phyloP scores from a whole-genome alignment of 2,888 invertebrate genomes.

The Heliconius charithonia region DNA sequence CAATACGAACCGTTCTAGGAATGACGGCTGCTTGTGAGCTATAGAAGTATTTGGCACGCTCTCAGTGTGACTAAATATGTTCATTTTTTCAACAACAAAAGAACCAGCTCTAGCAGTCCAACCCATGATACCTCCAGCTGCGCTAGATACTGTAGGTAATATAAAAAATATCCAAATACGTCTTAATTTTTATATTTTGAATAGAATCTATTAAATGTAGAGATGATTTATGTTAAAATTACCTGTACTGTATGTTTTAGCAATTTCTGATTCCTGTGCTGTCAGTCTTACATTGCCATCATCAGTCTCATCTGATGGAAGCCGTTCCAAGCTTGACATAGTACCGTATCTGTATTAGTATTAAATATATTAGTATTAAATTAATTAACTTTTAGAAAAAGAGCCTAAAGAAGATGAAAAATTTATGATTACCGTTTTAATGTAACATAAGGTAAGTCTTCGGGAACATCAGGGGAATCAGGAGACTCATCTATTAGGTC shows the following conservation, averaged over 20 bases:
- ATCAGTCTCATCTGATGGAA: constrained; percentile 86
- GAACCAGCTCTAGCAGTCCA: constrained; percentile 93
- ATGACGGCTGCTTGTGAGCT: constrained; percentile 79
- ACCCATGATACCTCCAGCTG: constrained; percentile 84
- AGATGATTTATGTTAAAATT: neutral
- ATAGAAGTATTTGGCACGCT: constrained; percentile 74
- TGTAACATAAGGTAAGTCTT: constrained; percentile 89
- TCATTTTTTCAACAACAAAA: constrained; percentile 92
- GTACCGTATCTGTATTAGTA: constrained; percentile 84
- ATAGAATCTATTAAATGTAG: neutral
- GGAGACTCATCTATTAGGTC: constrained; percentile 86
- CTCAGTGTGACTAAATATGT: constrained; percentile 79
- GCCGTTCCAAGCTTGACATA: constrained; percentile 88
- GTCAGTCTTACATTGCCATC: constrained; percentile 82
- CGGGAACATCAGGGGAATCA: constrained; percentile 87
- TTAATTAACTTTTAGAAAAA: too few species aligned
- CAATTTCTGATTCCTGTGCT: constrained; percentile 66
- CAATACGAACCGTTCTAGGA: constrained; percentile 73
- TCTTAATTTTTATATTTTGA: neutral
- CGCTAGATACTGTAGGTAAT: constrained; percentile 58
- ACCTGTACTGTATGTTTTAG: constrained; percentile 55
- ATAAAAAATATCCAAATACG: neutral
- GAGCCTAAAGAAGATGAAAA: constrained; percentile 8
- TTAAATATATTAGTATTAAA: neutral
- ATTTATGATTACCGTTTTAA: constrained; percentile 81